Base-by-base conservation (phyloP, 2,888 invertebrate species). In the Marasmarcha lunaedactyla region DNA sequence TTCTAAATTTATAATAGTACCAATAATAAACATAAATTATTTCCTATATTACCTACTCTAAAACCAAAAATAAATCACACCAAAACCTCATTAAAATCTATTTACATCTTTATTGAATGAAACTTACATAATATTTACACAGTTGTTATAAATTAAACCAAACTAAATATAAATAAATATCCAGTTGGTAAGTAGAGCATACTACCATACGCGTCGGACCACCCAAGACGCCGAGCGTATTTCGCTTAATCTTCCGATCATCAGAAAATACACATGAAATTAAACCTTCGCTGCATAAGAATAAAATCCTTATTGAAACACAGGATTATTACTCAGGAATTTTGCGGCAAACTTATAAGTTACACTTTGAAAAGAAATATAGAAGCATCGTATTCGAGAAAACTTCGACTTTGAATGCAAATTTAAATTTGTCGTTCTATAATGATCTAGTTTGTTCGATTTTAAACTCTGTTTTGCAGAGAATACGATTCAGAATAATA, bases 151-250 rank as follows among this genome's bases (percentile, higher is more conserved):
- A n/a, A 30, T 30, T 30, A n/a, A 2, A 35, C 3, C 15, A 15
- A 36, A 15, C 15, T 14, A 39, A 35, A 39, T 33, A 35, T 33
- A 36, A 25, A 20, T 36, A 15, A 38, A 37, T 36, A 37, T 12
- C 13, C 20, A 20, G 20, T 20, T 20, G 11, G 6, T 30, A 30
- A n/a, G 30, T 30, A 30, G 30, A 30, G 30, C 30, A 30, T n/a
- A 30, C 11, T 30, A 7, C 30, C 30, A 20, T 30, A 30, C 30
- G 30, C n/a, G 3, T 7, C 2, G 2, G 30, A 30, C 30, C 30
- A 30, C 30, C 30, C 30, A 30, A 4, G 30, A 7, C 3, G 30
- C 11, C 3, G 4, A 20, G 20, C 3, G 20, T 20, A 20, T 20
- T 20, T 20, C 20, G 20, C 20, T 20, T 20, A 20, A 30, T 9